Conservation (phyloP, 1,140 invertebrate genomes). For the Muscidifurax raptorellus region DNA sequence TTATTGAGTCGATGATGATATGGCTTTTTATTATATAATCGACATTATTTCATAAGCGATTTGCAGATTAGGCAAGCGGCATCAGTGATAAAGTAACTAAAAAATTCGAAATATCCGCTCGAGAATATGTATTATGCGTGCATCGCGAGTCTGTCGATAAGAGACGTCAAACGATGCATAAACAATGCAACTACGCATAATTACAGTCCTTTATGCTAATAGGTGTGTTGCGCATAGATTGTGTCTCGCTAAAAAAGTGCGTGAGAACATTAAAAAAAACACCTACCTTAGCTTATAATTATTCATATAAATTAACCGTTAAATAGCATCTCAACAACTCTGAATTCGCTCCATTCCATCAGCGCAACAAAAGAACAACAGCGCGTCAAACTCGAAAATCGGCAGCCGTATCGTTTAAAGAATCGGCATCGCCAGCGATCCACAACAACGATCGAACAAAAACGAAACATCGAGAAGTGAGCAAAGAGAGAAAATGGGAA, state of each 20-base stretch:
- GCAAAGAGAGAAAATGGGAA: conserved; percentile 5
- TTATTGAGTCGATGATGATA: no score
- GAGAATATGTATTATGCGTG: neutral
- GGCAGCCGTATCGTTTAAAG: neutral
- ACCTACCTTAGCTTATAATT: neutral
- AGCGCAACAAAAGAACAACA: neutral
- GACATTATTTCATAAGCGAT: no score
- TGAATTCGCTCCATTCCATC: neutral
- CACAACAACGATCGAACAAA: neutral
- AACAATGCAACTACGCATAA: neutral
- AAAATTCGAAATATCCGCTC: neutral
- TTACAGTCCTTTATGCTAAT: neutral
- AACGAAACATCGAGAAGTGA: neutral
- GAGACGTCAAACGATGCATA: neutral
- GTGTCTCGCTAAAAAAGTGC: neutral
- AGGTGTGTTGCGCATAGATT: neutral
- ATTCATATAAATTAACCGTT: no score
- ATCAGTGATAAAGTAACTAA: no score
- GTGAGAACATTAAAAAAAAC: neutral
- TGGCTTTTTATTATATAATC: no score
- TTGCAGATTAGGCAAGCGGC: no score
- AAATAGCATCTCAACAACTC: no score
- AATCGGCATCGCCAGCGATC: neutral
- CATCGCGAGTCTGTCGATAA: neutral
- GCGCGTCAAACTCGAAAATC: neutral